phyloP scores from a whole-genome alignment of 2,113 vertebrate species.

The Petrocephalus zakoni region DNA sequence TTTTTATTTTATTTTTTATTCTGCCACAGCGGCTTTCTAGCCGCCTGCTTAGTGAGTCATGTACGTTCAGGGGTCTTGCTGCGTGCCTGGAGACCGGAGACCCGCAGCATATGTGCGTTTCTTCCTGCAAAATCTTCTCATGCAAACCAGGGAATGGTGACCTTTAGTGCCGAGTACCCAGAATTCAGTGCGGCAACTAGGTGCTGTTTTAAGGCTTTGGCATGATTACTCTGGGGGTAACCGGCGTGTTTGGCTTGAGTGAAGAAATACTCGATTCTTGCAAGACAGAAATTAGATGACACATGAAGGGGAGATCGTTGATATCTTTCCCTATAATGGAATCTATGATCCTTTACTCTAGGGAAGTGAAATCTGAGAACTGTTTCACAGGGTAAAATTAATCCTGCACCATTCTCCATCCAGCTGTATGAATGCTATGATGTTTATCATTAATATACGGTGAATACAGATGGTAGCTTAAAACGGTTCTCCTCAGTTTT shows the following conservation, averaged over 20 bases:
- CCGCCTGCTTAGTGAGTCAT: not conserved
- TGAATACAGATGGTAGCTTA: not conserved
- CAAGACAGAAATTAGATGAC: not conserved
- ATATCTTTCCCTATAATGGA: not conserved
- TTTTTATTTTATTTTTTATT: not conserved
- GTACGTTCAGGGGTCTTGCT: not conserved
- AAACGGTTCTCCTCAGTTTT: not conserved
- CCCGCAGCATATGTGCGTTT: not conserved
- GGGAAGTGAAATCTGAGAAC: not conserved
- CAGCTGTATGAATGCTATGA: not conserved
- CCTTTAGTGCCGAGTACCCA: not conserved
- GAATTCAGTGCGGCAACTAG: not conserved
- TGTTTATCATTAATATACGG: not conserved
- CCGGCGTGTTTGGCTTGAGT: no score
- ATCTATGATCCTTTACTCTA: constrained; percentile 6
- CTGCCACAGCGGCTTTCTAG: not conserved
- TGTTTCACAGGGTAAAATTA: not conserved
- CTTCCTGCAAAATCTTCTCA: not conserved
- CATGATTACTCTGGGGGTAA: not conserved
- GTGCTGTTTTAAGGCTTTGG: not conserved
- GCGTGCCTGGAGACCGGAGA: not conserved
- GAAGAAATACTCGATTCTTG: not conserved
- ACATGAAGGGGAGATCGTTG: not conserved
- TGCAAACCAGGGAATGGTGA: not conserved
- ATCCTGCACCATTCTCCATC: not conserved